Conservation (phyloP, 2,797 vertebrate genomes). For the Cyclopterus lumpus region DNA sequence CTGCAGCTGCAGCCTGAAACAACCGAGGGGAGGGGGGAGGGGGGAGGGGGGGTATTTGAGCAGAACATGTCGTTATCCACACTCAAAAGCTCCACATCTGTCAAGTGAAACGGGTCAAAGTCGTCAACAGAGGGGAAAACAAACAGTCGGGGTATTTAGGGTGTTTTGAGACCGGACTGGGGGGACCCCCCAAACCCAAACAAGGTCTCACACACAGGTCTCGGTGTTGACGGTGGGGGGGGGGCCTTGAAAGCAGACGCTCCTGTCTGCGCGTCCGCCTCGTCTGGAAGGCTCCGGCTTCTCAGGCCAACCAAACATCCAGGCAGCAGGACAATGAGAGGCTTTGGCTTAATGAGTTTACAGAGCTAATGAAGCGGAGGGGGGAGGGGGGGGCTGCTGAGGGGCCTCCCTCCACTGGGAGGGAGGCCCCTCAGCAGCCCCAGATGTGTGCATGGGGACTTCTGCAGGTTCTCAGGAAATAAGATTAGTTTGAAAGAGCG, state of each 20-base stretch:
- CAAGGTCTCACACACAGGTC: conserved; percentile 28
- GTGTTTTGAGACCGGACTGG: conserved; percentile 17
- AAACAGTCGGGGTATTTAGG: conserved; percentile 46
- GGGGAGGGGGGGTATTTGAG: conserved; percentile 28
- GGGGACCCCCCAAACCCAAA: conserved; percentile 44
- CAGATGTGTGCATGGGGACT: conserved; percentile 65
- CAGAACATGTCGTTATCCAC: conserved; percentile 49
- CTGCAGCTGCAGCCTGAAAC: conserved; percentile 48
- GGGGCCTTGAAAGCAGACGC: conserved; percentile 52
- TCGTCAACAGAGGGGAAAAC: conserved; percentile 21
- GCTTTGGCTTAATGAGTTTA: conserved; percentile 73
- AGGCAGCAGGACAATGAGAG: conserved; percentile 43
- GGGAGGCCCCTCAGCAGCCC: conserved; percentile 41
- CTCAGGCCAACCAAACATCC: conserved; percentile 61
- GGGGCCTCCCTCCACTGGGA: too few species aligned
- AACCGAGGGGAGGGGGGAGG: neutral
- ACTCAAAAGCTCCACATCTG: conserved; percentile 27
- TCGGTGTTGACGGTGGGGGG: conserved; percentile 39
- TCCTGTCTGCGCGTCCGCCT: conserved; percentile 50
- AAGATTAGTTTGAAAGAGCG: conserved; percentile 40
- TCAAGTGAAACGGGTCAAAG: conserved; percentile 32
- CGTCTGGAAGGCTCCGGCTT: conserved; percentile 61
- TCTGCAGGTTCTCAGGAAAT: conserved; percentile 40
- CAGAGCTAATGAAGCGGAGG: conserved; percentile 52
- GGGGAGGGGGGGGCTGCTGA: conserved; percentile 1